Conservation (phyloP, 35 echinoderm and acorn worm genomes). For the Ophioderma brevispina region DNA sequence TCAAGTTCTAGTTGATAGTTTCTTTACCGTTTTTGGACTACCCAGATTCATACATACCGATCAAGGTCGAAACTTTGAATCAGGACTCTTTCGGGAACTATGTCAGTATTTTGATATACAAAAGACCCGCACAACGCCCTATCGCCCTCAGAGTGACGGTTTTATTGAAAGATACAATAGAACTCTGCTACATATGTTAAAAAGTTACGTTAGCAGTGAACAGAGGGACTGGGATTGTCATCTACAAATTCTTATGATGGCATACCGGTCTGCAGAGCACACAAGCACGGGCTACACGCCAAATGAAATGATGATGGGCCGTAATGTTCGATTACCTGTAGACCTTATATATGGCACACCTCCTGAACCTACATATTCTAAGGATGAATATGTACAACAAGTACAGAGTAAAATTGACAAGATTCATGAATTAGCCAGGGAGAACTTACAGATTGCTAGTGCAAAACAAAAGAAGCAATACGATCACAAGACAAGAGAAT, state of each 20-base stretch:
- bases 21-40: constrained; percentile 40
- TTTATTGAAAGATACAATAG: constrained; percentile 50
- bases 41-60: constrained; percentile 35
- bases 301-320: constrained; percentile 53
- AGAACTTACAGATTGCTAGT: constrained; percentile 26
- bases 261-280: constrained; percentile 47
- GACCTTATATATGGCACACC: constrained; percentile 43
- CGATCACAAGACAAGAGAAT: not conserved
- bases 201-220: constrained; percentile 20
- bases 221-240: constrained; percentile 60
- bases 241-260: constrained; percentile 50
- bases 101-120: constrained; percentile 26
- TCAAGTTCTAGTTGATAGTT: constrained; percentile 25
- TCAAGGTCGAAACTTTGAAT: constrained; percentile 46
- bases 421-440: not conserved
- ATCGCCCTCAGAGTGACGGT: constrained; percentile 31
- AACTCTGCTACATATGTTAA: constrained; percentile 25
- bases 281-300: constrained; percentile 30
- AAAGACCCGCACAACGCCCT: constrained; percentile 42
- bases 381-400: not conserved
- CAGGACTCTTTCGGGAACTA: not conserved
- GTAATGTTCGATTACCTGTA: constrained; percentile 22
- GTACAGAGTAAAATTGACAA: not conserved
- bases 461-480: not conserved
- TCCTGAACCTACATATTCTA: not conserved